phyloP scores from a whole-genome alignment of 2,113 vertebrate species.

The Phyllostomus discolor region DNA sequence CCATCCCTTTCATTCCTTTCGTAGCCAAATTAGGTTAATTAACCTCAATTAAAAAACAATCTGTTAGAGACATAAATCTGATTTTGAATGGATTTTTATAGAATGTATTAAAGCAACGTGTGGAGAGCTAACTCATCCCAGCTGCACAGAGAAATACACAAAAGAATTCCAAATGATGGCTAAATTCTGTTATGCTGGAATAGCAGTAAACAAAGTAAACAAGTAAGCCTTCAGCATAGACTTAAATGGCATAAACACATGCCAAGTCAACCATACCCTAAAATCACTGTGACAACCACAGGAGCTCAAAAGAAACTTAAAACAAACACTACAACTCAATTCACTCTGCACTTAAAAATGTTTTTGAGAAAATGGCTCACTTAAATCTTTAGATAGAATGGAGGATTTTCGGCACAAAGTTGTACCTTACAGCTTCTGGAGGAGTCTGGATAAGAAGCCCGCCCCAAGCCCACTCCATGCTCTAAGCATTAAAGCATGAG shows the following conservation, averaged over 20 bases:
- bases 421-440: not conserved
- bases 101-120: not conserved
- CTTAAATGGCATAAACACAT: not conserved
- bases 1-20: not conserved
- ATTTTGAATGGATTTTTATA: conserved; percentile 22
- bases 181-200: not conserved
- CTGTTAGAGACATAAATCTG: not conserved
- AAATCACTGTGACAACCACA: not conserved
- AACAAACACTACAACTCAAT: not conserved
- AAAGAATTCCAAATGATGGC: not conserved
- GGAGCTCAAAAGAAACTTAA: conserved; percentile 17
- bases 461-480: not conserved
- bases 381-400: not conserved
- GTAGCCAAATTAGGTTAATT: not conserved
- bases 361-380: not conserved
- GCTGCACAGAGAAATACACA: not conserved
- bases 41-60: not conserved
- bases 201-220: not conserved
- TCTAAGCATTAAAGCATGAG: not conserved
- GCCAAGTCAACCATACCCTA: not conserved
- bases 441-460: not conserved
- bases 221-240: not conserved
- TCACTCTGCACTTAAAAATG: conserved; percentile 1
- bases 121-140: not conserved
- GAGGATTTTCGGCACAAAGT: not conserved